phyloP scores from a whole-genome alignment of 1,140 invertebrate species.

The Caenorhabditis elegans region WBcel235 BX284606.5:8123001-8123500 shows the following conservation, averaged over 20 bases:
- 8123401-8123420: constrained; percentile 18
- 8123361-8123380: background rate
- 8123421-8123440: background rate
- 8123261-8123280: background rate
- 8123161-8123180: background rate
- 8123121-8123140: background rate
- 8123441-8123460: background rate
- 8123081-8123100: too few relatives aligned
- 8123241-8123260: background rate
- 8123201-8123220: background rate
- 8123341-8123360: background rate
- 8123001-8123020: too few relatives aligned
- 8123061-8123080: too few relatives aligned
- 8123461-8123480: background rate
- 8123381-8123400: constrained; percentile 5
- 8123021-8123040: too few relatives aligned
- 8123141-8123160: background rate
- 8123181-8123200: background rate
- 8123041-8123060: too few relatives aligned
- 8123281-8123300: background rate
- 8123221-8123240: too few relatives aligned
- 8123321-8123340: background rate
- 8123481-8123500: background rate
- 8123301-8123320: background rate
- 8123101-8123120: too few relatives aligned